Percentiles rank a stretch among this genome's conserved stretches.
These are phyloP conservation scores for Metaphire vulgaris DNA, from an alignment of 1,140 invertebrate species.

Conservation along the genomic window DNA sequence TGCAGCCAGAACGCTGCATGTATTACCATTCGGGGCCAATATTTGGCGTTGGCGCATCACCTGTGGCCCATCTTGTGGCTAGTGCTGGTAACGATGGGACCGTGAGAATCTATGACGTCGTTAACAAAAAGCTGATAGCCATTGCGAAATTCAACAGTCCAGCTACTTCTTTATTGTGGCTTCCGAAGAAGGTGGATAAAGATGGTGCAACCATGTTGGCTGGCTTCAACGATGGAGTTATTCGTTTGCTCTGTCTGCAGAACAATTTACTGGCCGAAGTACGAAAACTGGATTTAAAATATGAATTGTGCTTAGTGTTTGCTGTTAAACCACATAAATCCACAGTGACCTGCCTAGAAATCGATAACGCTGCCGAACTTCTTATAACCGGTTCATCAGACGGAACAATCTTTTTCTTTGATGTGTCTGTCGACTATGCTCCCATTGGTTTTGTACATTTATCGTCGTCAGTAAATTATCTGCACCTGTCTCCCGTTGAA, in stretches of 20 bases:
- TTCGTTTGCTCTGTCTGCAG: background rate
- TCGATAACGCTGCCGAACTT: background rate
- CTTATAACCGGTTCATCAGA: background rate
- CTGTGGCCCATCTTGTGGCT: conserved; percentile 62
- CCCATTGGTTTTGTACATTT: background rate
- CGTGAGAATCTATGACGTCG: background rate
- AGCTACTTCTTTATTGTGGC: background rate
- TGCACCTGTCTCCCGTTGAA: background rate
- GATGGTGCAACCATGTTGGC: background rate
- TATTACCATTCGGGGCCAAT: conserved; percentile 68
- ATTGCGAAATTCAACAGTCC: background rate
- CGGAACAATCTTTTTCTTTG: background rate
- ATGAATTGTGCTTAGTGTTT: background rate
- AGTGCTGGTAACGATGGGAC: conserved; percentile 60
- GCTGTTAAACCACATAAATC: background rate
- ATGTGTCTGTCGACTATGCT: background rate
- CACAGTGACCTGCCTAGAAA: background rate
- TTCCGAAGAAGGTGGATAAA: background rate
- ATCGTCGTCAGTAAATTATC: background rate
- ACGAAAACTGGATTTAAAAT: background rate
- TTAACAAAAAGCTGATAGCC: background rate
- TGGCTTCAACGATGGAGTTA: background rate
- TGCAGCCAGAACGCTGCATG: conserved; percentile 59
- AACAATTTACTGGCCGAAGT: background rate
- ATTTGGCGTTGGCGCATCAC: conserved; percentile 61